Evolutionary conservation across 1,140 invertebrate genomes (phyloP), one percentile per base, ranked within the genome.

Genomic region (Cherax quadricarinatus): DNA sequence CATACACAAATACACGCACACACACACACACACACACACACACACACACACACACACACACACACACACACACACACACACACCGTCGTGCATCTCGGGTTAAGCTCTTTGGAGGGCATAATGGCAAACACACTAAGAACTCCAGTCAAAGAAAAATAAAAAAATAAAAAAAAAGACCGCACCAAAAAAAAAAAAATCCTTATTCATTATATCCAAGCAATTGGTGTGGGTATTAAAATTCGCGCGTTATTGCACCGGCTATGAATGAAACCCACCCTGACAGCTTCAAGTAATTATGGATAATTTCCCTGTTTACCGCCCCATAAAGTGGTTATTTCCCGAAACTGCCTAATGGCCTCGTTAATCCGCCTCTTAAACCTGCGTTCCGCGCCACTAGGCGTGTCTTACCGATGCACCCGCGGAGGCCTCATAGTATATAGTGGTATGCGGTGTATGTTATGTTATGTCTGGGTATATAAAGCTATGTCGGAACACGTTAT

Each of bases 261-360:
- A 82, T 82, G 49, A 82, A 82, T 82, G 80, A 82, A 53, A 53
- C 80, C 51, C 49, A n/a, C 6, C 48, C 51, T 51, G 80, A 82
- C 41, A 82, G 80, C 80, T 53, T 49, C 48, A 53, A 82, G 80
- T 82, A 82, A 82, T 82, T 82, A 82, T 53, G 80, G 80, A 53
- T 82, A 51, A 82, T 51, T 82, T n/a, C 51, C 80, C 49, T 9
- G 80, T 82, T 82, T 82, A 82, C 80, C 80, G 80, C 80, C 80
- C 80, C 80, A 82, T 82, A 82, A 82, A 53, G 80, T 21, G 80
- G 80, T 82, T 82, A 53, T 82, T 82, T 82, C 80, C 80, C 41
- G 80, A 82, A 24, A 53, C 80, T 82, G 41, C 21, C 16, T 82
- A 82, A 82, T 82, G 80, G 80, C 80, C 80, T 24, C 49, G 80